Evolutionary conservation across 2,888 invertebrate genomes (phyloP), one percentile per base, ranked within the genome.

Genomic region (Cyrtodaria siliqua): DNA sequence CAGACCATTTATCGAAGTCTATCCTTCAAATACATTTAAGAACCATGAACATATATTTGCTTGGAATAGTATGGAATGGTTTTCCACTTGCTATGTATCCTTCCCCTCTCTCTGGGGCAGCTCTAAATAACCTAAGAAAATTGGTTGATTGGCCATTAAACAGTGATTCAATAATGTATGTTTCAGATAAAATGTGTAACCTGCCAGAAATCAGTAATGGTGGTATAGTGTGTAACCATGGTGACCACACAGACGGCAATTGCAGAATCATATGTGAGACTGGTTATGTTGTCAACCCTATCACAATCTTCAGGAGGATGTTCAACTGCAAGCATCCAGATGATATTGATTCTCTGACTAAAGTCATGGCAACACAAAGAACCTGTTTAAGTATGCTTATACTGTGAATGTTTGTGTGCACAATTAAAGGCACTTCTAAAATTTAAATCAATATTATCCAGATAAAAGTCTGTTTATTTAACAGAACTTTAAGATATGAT

Each of bases 341-440:
- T 59, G 83, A 87, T 57, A 71, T 87, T 18, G 73, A 76, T n/a
- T 66, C 78, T n/a, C 62, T 89, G 12, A 79, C 69, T 23, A 73
- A 75, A 24, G 55, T 80, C 33, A 79, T 89, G 79, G 71, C 79
- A 47, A 80, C 63, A 33, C 88, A 87, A 50, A 50, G 81, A 49
- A 82, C 88, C 9, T 89, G 89, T 72, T 66, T 87, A 40, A 66
- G 89, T 89, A 72, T 76, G 87, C 84, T n/a, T n/a, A n/a, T n/a
- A n/a, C n/a, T n/a, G n/a, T n/a, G n/a, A n/a, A n/a, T n/a, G n/a
- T n/a, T n/a, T n/a, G n/a, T n/a, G n/a, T n/a, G n/a, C n/a, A n/a
- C n/a, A n/a, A n/a, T n/a, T n/a, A n/a, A n/a, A n/a, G n/a, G n/a
- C n/a, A n/a, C n/a, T n/a, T n/a, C n/a, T n/a, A n/a, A n/a, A n/a